Percentiles rank a stretch among this genome's conserved stretches.
These are phyloP conservation scores for Procapra przewalskii DNA, from an alignment of 2,113 vertebrate species.

Conservation along the genomic window DNA sequence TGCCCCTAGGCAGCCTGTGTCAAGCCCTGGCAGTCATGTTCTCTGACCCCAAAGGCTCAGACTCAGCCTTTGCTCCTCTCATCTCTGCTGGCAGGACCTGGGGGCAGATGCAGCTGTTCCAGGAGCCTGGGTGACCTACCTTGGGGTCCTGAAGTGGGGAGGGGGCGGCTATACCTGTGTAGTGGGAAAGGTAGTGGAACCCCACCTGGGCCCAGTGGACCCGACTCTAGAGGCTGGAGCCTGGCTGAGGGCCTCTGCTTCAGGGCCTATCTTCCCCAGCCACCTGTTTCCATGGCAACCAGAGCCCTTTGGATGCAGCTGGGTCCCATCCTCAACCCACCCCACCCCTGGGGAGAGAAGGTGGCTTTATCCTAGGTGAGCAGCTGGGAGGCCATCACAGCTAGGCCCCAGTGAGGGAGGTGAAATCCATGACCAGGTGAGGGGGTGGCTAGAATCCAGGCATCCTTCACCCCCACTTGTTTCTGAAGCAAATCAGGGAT, in stretches of 20 bases:
- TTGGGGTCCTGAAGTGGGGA: not conserved
- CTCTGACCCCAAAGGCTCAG: not conserved
- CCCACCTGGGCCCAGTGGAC: not conserved
- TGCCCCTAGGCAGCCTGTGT: not conserved
- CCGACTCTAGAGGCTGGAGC: not conserved
- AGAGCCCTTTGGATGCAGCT: not conserved
- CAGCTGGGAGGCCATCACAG: not conserved
- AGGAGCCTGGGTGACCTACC: too few species aligned
- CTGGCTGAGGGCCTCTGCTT: not conserved
- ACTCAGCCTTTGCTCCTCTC: not conserved
- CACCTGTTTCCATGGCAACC: slow-evolving; percentile 2
- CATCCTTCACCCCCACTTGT: accelerated
- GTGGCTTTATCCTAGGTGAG: not conserved
- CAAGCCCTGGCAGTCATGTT: accelerated
- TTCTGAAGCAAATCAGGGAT: not conserved
- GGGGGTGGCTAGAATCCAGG: too few species aligned
- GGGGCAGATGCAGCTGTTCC: not conserved
- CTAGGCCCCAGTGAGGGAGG: not conserved
- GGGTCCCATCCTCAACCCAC: not conserved
- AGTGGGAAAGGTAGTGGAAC: too few species aligned
- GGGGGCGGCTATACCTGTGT: accelerated
- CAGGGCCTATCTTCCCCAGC: not conserved
- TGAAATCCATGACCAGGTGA: not conserved
- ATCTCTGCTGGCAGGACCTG: not conserved
- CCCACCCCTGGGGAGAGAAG: not conserved